Conservation (phyloP, 2,888 invertebrate species). For the Melipona beecheii region DNA sequence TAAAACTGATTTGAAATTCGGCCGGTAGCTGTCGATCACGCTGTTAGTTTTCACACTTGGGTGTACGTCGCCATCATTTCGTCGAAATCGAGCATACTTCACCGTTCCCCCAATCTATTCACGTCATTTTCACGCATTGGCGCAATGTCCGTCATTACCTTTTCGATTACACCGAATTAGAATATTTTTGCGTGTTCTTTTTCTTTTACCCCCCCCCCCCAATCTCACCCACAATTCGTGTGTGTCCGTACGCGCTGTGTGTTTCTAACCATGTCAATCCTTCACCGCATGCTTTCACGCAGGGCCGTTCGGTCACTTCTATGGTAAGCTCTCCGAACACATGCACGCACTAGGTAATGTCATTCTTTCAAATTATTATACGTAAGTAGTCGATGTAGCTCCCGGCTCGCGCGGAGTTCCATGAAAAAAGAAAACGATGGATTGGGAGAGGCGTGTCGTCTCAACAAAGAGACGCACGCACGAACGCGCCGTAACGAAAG, state of each 20-base stretch:
- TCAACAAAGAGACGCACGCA: background rate
- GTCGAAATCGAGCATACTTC: conserved; percentile 50
- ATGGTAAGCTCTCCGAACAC: conserved; percentile 84
- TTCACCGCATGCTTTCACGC: conserved; percentile 79
- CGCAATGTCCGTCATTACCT: conserved; percentile 19
- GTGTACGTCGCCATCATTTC: conserved; percentile 47
- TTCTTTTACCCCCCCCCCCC: background rate
- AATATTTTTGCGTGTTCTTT: conserved; percentile 22
- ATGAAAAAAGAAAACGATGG: background rate
- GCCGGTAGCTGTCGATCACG: conserved; percentile 41
- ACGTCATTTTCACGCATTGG: conserved; percentile 54
- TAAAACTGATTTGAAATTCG: conserved; percentile 27
- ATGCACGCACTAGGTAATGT: conserved; percentile 84
- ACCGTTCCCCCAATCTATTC: conserved; percentile 55
- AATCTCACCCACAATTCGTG: too few species aligned
- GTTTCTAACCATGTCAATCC: conserved; percentile 68
- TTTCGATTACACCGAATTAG: conserved; percentile 36
- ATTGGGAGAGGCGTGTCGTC: background rate
- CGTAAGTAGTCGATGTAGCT: conserved; percentile 66
- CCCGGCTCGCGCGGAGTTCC: conserved; percentile 47
- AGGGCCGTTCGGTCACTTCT: conserved; percentile 83
- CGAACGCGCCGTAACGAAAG: background rate
- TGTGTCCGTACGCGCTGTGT: conserved; percentile 37
- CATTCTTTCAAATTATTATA: conserved; percentile 76
- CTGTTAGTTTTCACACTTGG: conserved; percentile 41